phyloP scores from a whole-genome alignment of 1,140 invertebrate species.

The Papilio machaon region DNA sequence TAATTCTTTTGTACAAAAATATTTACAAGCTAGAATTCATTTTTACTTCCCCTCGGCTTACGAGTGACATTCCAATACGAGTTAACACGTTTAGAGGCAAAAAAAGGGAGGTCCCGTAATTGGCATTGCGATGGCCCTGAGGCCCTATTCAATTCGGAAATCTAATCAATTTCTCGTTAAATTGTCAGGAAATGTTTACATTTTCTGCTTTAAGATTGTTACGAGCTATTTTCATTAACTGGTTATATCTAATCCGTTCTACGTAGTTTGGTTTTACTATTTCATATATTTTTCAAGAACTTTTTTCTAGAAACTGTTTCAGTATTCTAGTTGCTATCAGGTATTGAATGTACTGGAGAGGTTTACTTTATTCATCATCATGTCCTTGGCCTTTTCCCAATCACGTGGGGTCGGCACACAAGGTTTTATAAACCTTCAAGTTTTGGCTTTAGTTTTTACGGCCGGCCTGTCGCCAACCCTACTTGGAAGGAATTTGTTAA shows the following conservation, averaged over 20 bases:
- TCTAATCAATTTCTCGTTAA: slow-evolving; percentile 37
- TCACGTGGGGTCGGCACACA: too few species aligned
- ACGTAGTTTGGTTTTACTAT: neutral
- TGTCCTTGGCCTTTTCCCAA: too few species aligned
- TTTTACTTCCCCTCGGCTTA: slow-evolving; percentile 27
- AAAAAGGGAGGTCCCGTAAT: slow-evolving; percentile 36
- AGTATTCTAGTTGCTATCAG: too few species aligned
- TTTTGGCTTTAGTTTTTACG: too few species aligned
- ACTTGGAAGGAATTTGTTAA: too few species aligned
- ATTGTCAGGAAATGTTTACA: slow-evolving; percentile 37
- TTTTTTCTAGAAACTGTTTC: neutral
- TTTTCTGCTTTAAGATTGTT: slow-evolving; percentile 29
- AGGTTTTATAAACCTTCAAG: too few species aligned
- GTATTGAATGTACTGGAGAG: too few species aligned
- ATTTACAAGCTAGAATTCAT: neutral
- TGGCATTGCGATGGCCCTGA: slow-evolving; percentile 35
- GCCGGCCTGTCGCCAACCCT: too few species aligned
- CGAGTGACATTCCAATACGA: slow-evolving; percentile 32
- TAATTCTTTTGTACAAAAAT: neutral
- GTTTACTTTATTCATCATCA: too few species aligned
- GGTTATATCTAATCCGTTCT: neutral
- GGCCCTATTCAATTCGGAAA: slow-evolving; percentile 36
- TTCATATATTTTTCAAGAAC: neutral
- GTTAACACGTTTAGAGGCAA: slow-evolving; percentile 35
- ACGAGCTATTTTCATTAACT: slow-evolving; percentile 22